Evolutionary conservation across 1,140 invertebrate species (phyloP).

Genomic region (Magallana ariakensis): DNA sequence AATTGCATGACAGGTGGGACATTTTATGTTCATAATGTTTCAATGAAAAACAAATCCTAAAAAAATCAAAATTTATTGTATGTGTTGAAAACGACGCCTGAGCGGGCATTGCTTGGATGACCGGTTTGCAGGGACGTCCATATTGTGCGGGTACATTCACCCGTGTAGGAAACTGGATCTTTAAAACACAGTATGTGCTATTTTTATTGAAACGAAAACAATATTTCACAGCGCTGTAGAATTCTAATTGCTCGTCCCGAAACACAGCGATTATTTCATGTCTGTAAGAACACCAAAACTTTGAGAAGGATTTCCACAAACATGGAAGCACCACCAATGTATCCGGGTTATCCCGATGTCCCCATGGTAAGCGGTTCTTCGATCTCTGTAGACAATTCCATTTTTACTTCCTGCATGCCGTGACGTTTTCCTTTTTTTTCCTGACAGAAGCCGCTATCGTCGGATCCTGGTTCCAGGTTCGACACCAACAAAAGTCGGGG

Average conservation of each 20-base stretch:
- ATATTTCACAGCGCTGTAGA: conserved; percentile 13
- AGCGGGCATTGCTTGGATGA: not conserved
- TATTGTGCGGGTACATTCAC: not conserved
- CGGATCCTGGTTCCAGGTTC: not conserved
- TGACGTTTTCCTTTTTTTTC: not conserved
- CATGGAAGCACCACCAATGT: not conserved
- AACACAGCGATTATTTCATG: not conserved
- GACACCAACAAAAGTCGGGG: not conserved
- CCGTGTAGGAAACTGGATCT: not conserved
- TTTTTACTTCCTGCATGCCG: not conserved
- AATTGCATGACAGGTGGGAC: not conserved
- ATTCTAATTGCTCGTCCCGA: not conserved
- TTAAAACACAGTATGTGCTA: not conserved
- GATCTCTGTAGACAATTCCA: not conserved
- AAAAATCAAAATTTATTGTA: not conserved
- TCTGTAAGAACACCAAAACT: not conserved
- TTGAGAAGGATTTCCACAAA: not conserved
- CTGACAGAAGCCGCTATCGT: not conserved
- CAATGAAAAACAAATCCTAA: not conserved
- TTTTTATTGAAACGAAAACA: not conserved
- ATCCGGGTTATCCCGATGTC: not conserved
- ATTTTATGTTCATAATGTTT: not conserved
- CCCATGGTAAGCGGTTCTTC: not conserved
- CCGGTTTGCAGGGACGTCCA: not conserved
- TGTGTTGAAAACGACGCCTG: not conserved